Conservation (phyloP, 1,140 invertebrate species). For the Tetramorium parvispinum region DNA sequence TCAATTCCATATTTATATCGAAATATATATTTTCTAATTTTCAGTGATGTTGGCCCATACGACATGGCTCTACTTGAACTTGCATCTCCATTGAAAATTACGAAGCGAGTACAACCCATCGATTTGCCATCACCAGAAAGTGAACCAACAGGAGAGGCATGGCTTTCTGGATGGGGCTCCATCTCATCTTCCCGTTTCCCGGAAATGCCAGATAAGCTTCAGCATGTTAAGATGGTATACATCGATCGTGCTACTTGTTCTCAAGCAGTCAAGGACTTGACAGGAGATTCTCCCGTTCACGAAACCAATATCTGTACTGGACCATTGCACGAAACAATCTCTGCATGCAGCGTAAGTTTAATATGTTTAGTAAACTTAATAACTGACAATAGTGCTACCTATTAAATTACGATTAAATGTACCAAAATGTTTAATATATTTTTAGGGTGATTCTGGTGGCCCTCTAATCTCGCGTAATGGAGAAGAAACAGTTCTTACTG, state of each 20-base stretch:
- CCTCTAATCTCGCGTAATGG: slow-evolving; percentile 76
- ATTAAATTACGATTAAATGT: neutral
- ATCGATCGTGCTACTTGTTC: slow-evolving; percentile 68
- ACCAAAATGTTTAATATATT: slow-evolving; percentile 15
- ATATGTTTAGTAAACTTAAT: neutral
- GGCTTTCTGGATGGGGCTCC: slow-evolving; percentile 86
- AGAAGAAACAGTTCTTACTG: neutral
- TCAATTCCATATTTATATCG: neutral
- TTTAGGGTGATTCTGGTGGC: slow-evolving; percentile 89
- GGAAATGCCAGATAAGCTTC: slow-evolving; percentile 41
- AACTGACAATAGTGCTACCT: neutral
- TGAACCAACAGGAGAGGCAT: slow-evolving; percentile 77
- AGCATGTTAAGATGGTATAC: neutral
- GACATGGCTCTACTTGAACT: slow-evolving; percentile 88
- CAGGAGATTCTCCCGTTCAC: neutral
- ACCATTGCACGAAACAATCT: slow-evolving; percentile 85
- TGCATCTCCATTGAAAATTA: slow-evolving; percentile 75
- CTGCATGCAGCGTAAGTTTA: slow-evolving; percentile 88
- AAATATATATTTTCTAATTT: slow-evolving; percentile 1
- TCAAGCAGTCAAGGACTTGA: slow-evolving; percentile 49
- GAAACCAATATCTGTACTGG: slow-evolving; percentile 87
- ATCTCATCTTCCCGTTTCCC: slow-evolving; percentile 59
- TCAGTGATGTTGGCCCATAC: slow-evolving; percentile 85
- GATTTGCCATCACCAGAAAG: slow-evolving; percentile 80
- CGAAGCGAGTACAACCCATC: slow-evolving; percentile 85